phyloP scores from a whole-genome alignment of 92 coral and sea anemone genomes.

The Palythoa heliodiscus region DNA sequence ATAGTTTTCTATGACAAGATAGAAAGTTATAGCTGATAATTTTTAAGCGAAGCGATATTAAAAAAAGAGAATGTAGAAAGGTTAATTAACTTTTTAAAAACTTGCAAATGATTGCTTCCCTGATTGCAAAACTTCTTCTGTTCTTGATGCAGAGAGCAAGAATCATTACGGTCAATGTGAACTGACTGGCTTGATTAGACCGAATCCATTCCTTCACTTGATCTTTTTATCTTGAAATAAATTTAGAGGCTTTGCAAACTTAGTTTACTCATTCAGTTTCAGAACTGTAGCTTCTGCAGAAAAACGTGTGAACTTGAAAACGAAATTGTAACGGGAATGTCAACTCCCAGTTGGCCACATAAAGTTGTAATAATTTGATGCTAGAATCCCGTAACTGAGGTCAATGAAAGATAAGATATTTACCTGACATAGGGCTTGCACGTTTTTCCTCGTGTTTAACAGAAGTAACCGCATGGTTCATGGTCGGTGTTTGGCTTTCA shows the following conservation, averaged over 20 bases:
- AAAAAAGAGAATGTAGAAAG: too few relatives aligned
- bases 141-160: not conserved
- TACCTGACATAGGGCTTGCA: constrained; percentile 30
- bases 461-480: constrained; percentile 1
- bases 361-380: not conserved
- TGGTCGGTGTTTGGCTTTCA: not conserved
- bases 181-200: not conserved
- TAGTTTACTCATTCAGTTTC: not conserved
- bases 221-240: constrained; percentile 33
- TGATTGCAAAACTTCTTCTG: not conserved
- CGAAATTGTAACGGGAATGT: not conserved
- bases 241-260: not conserved
- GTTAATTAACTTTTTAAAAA: not conserved
- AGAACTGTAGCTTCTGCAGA: not conserved
- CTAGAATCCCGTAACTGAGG: not conserved
- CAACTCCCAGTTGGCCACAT: not conserved
- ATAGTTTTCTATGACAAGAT: not conserved
- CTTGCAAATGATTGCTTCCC: not conserved
- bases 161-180: not conserved
- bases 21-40: not conserved
- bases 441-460: constrained; percentile 25
- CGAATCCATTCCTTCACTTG: constrained; percentile 30
- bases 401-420: not conserved
- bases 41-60: not conserved
- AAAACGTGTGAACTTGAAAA: not conserved